phyloP scores from a whole-genome alignment of 2,888 invertebrate species.

The Macrophya alboannulata region DNA sequence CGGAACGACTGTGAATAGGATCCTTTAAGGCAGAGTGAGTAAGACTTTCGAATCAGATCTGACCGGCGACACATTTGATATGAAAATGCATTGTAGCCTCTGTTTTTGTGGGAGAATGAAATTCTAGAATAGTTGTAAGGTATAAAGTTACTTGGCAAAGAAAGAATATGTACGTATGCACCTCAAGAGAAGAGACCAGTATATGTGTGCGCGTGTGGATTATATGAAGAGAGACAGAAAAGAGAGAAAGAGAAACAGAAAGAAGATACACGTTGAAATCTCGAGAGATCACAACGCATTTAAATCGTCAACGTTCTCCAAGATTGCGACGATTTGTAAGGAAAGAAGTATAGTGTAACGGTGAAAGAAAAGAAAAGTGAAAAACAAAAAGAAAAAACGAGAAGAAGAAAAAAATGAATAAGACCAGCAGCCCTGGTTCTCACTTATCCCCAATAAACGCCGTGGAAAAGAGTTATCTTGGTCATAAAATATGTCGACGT shows the following conservation, averaged over 20 bases:
- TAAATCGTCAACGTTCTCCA: slow-evolving; percentile 27
- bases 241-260: neutral
- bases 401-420: slow-evolving; percentile 15
- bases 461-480: slow-evolving; percentile 53
- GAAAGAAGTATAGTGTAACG: neutral
- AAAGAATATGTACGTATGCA: neutral
- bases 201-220: neutral
- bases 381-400: neutral
- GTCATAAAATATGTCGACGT: slow-evolving; percentile 50
- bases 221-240: neutral
- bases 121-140: slow-evolving; percentile 39
- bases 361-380: neutral
- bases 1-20: neutral
- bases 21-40: slow-evolving; percentile 27
- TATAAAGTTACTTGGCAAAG: slow-evolving; percentile 31
- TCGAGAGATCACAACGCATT: slow-evolving; percentile 31
- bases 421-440: slow-evolving; percentile 34
- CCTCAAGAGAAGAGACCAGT: neutral
- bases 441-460: slow-evolving; percentile 51
- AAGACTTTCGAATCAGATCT: slow-evolving; percentile 37
- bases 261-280: slow-evolving; percentile 34
- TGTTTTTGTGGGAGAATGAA: slow-evolving; percentile 31
- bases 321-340: slow-evolving; percentile 38
- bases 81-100: slow-evolving; percentile 18
- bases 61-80: slow-evolving; percentile 20